Evolutionary conservation across 2,888 invertebrate genomes (phyloP).

Genomic region (Caenorhabditis sulstoni): DNA sequence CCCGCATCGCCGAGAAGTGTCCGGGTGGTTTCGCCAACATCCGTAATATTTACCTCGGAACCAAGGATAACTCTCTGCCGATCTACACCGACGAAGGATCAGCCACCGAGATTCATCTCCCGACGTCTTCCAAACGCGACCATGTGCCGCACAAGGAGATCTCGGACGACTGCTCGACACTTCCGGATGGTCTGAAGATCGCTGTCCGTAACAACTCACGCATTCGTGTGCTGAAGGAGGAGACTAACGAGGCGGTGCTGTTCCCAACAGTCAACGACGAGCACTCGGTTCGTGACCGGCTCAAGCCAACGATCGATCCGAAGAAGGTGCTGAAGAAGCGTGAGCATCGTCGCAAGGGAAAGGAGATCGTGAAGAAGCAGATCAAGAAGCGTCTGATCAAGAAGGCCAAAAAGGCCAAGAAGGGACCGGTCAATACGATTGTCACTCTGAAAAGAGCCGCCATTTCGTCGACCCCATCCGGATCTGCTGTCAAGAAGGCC

Average conservation of each 20-base stretch:
- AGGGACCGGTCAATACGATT: slow-evolving; percentile 20
- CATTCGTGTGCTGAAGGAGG: slow-evolving; percentile 65
- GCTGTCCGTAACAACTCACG: slow-evolving; percentile 66
- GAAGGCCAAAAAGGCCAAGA: slow-evolving; percentile 42
- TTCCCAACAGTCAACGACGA: slow-evolving; percentile 69
- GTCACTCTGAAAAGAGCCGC: slow-evolving; percentile 29
- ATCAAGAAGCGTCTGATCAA: slow-evolving; percentile 32
- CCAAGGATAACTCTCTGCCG: slow-evolving; percentile 65
- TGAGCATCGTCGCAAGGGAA: slow-evolving; percentile 41
- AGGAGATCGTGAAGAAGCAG: slow-evolving; percentile 43
- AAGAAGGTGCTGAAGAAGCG: slow-evolving; percentile 61
- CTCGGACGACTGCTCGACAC: slow-evolving; percentile 72
- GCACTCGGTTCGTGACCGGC: slow-evolving; percentile 60
- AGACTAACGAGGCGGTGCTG: slow-evolving; percentile 54
- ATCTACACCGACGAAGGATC: slow-evolving; percentile 71
- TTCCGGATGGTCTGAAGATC: slow-evolving; percentile 76
- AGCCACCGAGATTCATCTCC: slow-evolving; percentile 54
- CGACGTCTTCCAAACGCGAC: slow-evolving; percentile 37
- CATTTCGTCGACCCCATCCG: too few relatives aligned
- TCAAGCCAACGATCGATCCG: slow-evolving; percentile 67
- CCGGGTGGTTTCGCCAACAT: slow-evolving; percentile 77
- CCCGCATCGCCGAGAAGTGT: slow-evolving; percentile 59
- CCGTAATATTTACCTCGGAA: slow-evolving; percentile 65
- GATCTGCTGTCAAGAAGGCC: slow-evolving; percentile 13
- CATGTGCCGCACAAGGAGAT: slow-evolving; percentile 45